Percentiles rank a stretch among this genome's conserved stretches.
Evolutionary conservation across 2,113 vertebrate genomes (phyloP).

Genomic region (Desmodus rotundus): DNA sequence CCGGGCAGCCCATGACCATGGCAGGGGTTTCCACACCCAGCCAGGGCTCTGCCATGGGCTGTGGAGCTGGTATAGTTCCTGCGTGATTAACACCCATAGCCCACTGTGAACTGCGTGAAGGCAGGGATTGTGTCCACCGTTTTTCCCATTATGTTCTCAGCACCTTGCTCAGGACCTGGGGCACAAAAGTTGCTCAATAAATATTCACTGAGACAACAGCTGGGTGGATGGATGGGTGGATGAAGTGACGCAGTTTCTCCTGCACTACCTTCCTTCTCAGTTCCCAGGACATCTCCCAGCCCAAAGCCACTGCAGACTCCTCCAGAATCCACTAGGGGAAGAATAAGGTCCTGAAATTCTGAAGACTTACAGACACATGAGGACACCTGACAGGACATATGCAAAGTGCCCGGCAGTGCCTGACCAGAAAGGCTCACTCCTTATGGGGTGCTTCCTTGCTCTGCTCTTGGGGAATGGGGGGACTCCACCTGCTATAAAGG

Average conservation of each 20-base stretch:
- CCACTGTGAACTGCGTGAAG: background rate
- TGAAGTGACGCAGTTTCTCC: background rate
- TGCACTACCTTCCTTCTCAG: accelerated
- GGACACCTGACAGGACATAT: background rate
- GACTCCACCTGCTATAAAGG: background rate
- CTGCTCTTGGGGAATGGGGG: accelerated
- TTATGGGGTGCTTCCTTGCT: background rate
- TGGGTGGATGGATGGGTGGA: background rate
- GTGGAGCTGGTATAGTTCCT: accelerated
- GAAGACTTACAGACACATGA: background rate
- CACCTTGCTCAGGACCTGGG: background rate
- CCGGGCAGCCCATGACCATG: accelerated
- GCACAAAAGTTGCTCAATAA: background rate
- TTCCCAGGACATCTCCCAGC: background rate
- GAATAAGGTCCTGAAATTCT: background rate
- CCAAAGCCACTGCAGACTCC: background rate
- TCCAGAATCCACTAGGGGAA: background rate
- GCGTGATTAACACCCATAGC: accelerated
- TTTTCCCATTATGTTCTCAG: background rate
- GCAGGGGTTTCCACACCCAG: background rate
- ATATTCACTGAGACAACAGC: background rate
- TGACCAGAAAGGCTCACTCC: background rate
- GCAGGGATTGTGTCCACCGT: background rate
- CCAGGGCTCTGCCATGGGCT: background rate
- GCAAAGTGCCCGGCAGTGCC: background rate